A percentile compares a stretch with the other conserved stretches of the same genome.
Conservation (phyloP, 2,888 invertebrate species). For the Spicauda simplicius region DNA sequence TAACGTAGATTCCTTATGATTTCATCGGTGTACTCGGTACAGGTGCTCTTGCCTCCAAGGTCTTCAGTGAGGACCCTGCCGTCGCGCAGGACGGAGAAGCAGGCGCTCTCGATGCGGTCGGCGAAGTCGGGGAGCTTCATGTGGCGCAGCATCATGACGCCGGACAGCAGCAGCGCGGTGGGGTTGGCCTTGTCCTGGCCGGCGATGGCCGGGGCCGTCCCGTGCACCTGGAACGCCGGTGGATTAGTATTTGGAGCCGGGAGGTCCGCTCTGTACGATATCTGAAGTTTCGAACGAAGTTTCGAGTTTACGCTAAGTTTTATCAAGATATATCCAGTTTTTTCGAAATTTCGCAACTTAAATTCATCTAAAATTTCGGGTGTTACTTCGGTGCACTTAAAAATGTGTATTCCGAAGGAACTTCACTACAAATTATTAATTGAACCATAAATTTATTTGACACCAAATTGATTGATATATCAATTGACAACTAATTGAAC, state of each 20-base stretch:
- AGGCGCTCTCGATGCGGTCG: constrained; percentile 91
- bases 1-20: constrained; percentile 84
- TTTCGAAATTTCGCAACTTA: too few relatives aligned
- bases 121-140: constrained; percentile 91
- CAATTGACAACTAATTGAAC: too few relatives aligned
- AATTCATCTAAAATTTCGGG: too few relatives aligned
- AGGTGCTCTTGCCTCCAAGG: constrained; percentile 96
- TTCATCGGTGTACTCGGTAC: constrained; percentile 97
- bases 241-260: constrained; percentile 29
- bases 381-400: too few relatives aligned
- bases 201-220: constrained; percentile 98
- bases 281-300: too few relatives aligned
- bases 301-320: too few relatives aligned
- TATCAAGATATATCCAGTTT: too few relatives aligned
- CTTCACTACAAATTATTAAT: too few relatives aligned
- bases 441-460: too few relatives aligned
- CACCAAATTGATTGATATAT: too few relatives aligned
- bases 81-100: constrained; percentile 94
- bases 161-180: constrained; percentile 97
- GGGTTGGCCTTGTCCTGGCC: constrained; percentile 99
- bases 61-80: constrained; percentile 94
- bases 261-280: too few relatives aligned
- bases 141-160: constrained; percentile 99
- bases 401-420: too few relatives aligned
- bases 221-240: constrained; percentile 90